Conservation (phyloP, 2,888 invertebrate species). For the Odontocolon sp. region DNA sequence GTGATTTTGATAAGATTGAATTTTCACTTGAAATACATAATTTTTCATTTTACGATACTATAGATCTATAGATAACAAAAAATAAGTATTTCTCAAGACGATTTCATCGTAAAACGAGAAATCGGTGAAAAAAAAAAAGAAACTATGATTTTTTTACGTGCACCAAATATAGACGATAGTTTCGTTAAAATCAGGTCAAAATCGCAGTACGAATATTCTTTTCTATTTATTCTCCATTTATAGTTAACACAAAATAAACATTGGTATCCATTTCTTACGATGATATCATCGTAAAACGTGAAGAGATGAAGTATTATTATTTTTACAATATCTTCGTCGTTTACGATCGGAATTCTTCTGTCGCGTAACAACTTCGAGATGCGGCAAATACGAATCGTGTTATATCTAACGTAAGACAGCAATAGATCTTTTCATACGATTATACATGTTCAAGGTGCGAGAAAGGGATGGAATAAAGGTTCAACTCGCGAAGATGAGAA, state of each 20-base stretch:
- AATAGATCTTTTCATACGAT: constrained; percentile 18
- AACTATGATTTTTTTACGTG: too few relatives aligned
- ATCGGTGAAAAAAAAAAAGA: too few relatives aligned
- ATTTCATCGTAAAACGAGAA: too few relatives aligned
- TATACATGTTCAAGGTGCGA: constrained; percentile 10
- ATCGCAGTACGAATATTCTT: constrained; percentile 10
- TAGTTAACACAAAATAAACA: constrained; percentile 16
- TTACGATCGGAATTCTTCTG: constrained; percentile 27
- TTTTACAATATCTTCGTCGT: constrained; percentile 23
- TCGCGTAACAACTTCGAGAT: too few relatives aligned
- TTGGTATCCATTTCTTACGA: constrained; percentile 24
- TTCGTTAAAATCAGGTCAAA: constrained; percentile 44
- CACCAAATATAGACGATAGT: constrained; percentile 5
- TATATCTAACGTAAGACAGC: too few relatives aligned
- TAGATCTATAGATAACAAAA: too few relatives aligned
- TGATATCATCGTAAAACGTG: constrained; percentile 8
- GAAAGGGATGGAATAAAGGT: constrained; percentile 6
- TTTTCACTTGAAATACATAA: too few relatives aligned
- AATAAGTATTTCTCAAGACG: too few relatives aligned
- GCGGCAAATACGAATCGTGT: too few relatives aligned
- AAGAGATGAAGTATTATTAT: background rate
- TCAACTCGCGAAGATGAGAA: constrained; percentile 17
- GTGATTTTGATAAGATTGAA: too few relatives aligned
- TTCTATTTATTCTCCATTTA: constrained; percentile 17
- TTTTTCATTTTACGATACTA: too few relatives aligned